Evolutionary conservation across 2,113 vertebrate genomes (phyloP), one percentile per base, ranked within the genome.

Genomic region (Lutjanus erythropterus): DNA sequence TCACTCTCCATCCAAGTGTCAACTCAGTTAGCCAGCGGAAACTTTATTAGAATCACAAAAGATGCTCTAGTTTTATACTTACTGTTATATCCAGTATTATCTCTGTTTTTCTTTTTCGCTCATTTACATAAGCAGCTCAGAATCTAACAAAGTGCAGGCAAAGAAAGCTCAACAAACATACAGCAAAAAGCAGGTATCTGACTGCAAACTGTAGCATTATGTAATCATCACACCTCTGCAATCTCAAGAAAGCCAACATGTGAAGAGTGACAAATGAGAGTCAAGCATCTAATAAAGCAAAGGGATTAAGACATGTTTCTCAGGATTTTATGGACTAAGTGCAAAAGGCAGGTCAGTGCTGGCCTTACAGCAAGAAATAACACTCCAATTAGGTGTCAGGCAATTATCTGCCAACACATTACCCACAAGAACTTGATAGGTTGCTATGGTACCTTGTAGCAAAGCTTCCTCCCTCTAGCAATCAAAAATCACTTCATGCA

Each of bases 351-450:
- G 35, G 61, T 27, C 50, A 59, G 14, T 10, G 25, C 75, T 21
- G 31, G 66, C n/a, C 6, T 47, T 2, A 60, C 18, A 46, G 31
- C 29, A 14, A 70, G 31, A 72, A 72, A 53, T 6, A 46, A 21
- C 23, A 75, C 62, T 81, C 35, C 23, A 50, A 0, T 27, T 29
- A 61, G 62, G 50, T 25, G 72, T 60, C 41, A 35, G 27, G 39
- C 18, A 72, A 83, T 18, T 67, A 52, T 71, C 21, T 82, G 37
- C n/a, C 5, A 44, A 78, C 25, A 59, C 35, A 50, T 66, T 15
- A 52, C 18, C 33, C 2, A 42, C 23, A 55, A 8, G 35, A 83
- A 62, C 69, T 39, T 44, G 41, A 80, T 3, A 49, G 1, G 33
- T 12, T 52, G 50, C 19, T 58, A 7, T 50, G 53, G 9, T 9